Conservation (phyloP, 2,888 invertebrate genomes). For the Eupelmus urozonus region DNA sequence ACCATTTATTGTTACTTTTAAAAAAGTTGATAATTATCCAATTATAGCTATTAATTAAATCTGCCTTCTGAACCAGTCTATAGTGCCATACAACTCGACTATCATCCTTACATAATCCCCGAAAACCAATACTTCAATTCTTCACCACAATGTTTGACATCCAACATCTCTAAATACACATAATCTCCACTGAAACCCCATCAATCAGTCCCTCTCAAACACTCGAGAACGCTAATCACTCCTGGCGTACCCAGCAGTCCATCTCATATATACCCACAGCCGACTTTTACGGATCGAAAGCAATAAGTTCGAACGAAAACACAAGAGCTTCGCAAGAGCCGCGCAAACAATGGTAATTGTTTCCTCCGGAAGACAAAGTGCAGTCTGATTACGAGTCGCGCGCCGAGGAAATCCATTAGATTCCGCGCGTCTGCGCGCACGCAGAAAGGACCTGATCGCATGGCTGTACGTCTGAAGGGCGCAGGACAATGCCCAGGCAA, state of each 20-base stretch:
- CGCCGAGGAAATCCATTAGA: constrained; percentile 22
- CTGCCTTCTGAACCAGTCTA: too few species aligned
- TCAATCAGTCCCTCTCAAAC: background rate
- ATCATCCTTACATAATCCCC: too few species aligned
- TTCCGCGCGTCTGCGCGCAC: background rate
- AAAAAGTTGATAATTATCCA: too few species aligned
- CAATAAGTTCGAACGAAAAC: background rate
- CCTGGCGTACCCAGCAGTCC: too few species aligned
- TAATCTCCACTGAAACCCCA: background rate
- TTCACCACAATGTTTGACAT: too few species aligned
- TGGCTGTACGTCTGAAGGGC: too few species aligned
- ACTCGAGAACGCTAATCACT: constrained; percentile 10
- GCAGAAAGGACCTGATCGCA: background rate
- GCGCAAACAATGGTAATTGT: constrained; percentile 9
- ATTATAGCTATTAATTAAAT: too few species aligned
- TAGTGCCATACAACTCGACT: too few species aligned
- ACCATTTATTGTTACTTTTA: too few species aligned
- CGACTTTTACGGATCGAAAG: constrained; percentile 8
- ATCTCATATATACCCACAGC: background rate
- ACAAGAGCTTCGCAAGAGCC: background rate
- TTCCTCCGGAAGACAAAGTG: background rate
- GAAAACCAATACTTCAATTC: too few species aligned
- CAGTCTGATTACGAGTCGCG: constrained; percentile 2
- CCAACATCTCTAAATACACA: too few species aligned
- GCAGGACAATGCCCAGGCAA: background rate